phyloP scores from a whole-genome alignment of 2,888 invertebrate species.

The Brenthis hecate region DNA sequence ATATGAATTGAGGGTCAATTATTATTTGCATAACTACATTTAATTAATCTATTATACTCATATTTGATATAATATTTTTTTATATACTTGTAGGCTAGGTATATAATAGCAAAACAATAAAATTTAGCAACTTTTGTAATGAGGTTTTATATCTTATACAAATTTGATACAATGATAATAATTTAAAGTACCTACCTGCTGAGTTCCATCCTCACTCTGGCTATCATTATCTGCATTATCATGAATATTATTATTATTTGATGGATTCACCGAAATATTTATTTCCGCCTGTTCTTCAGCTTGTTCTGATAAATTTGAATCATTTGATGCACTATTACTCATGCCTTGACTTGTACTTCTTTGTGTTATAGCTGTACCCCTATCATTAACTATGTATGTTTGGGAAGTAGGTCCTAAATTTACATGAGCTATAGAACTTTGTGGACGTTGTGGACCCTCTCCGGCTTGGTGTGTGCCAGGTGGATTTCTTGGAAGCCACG shows the following conservation, averaged over 20 bases:
- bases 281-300: slow-evolving; percentile 62
- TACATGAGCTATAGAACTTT: slow-evolving; percentile 73
- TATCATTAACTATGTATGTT: slow-evolving; percentile 66
- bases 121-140: too few relatives aligned
- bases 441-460: slow-evolving; percentile 64
- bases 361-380: slow-evolving; percentile 53
- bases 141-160: too few relatives aligned
- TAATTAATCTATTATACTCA: too few relatives aligned
- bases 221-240: slow-evolving; percentile 74
- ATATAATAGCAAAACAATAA: too few relatives aligned
- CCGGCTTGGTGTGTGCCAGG: slow-evolving; percentile 63
- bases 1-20: too few relatives aligned
- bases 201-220: slow-evolving; percentile 74
- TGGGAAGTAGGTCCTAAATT: slow-evolving; percentile 59
- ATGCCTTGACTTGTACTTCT: slow-evolving; percentile 54
- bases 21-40: too few relatives aligned
- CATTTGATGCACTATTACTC: slow-evolving; percentile 61
- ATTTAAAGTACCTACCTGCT: slow-evolving; percentile 57
- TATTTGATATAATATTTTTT: too few relatives aligned
- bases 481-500: slow-evolving; percentile 70
- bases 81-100: too few relatives aligned
- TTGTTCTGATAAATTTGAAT: slow-evolving; percentile 63
- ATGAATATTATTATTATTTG: slow-evolving; percentile 75
- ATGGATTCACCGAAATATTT: slow-evolving; percentile 71
- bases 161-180: not conserved